Evolutionary conservation across 1,140 invertebrate species (phyloP).

Genomic region (Scaptomyza montana): DNA sequence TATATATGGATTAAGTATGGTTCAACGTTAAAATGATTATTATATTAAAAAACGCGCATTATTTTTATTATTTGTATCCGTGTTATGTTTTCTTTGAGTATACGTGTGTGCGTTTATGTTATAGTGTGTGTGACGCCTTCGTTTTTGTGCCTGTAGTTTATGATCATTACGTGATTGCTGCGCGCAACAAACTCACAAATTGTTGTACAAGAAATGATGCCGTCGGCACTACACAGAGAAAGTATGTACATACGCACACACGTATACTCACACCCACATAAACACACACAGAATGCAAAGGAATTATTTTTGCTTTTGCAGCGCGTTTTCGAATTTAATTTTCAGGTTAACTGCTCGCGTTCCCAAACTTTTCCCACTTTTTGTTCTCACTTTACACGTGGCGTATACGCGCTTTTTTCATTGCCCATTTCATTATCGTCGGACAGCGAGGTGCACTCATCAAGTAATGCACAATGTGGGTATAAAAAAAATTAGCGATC

Average conservation of each 20-base stretch:
- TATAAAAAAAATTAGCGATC: constrained; percentile 20
- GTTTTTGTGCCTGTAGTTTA: constrained; percentile 76
- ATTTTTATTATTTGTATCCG: background rate
- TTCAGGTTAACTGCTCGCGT: constrained; percentile 62
- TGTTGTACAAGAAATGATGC: constrained; percentile 77
- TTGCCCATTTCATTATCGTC: constrained; percentile 47
- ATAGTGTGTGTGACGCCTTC: constrained; percentile 28
- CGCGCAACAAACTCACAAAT: constrained; percentile 74
- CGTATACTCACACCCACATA: constrained; percentile 27
- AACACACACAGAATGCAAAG: constrained; percentile 41
- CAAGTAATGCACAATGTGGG: constrained; percentile 16
- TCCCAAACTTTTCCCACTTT: constrained; percentile 18
- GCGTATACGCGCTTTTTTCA: constrained; percentile 65
- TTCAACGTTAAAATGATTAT: no score
- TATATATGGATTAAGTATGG: no score
- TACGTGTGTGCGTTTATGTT: constrained; percentile 23
- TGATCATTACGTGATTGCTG: constrained; percentile 80
- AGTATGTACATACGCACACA: constrained; percentile 13
- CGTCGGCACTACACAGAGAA: constrained; percentile 51
- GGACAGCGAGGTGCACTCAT: constrained; percentile 24
- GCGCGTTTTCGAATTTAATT: constrained; percentile 75
- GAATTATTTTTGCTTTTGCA: constrained; percentile 60
- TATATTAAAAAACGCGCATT: no score
- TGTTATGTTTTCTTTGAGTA: background rate
- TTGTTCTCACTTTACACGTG: constrained; percentile 25